Evolutionary conservation across 2,797 vertebrate species (phyloP).

Genomic region (Thaleichthys pacificus): DNA sequence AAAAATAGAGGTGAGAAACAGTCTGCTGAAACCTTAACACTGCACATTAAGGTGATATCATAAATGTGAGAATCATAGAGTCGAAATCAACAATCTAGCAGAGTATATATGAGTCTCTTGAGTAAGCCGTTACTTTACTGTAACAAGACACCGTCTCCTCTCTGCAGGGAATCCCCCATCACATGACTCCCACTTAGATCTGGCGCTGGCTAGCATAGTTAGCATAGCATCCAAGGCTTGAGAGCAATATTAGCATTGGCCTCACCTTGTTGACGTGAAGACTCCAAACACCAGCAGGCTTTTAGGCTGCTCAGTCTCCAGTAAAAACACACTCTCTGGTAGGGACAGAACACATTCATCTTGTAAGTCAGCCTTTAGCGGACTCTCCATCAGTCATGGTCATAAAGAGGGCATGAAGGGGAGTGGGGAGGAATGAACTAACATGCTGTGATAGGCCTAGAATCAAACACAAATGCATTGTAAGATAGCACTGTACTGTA

Average conservation of each 20-base stretch:
- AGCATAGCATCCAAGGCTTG: conserved; percentile 30
- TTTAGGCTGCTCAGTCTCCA: conserved; percentile 93
- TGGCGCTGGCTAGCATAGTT: conserved; percentile 22
- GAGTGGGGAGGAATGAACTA: neutral
- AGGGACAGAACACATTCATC: conserved; percentile 23
- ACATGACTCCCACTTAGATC: conserved; percentile 35
- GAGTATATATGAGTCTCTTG: neutral
- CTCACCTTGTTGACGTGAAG: conserved; percentile 96
- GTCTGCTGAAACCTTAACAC: no score
- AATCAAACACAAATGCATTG: conserved; percentile 31
- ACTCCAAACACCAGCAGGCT: conserved; percentile 90
- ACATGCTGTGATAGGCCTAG: conserved; percentile 19
- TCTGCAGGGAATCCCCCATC: conserved; percentile 22
- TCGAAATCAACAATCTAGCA: neutral
- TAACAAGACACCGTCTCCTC: conserved; percentile 19
- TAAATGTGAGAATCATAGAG: conserved; percentile 28
- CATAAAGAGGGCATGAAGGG: conserved; percentile 8
- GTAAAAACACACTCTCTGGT: conserved; percentile 94
- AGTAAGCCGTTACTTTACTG: conserved; percentile 29
- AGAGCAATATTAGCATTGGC: conserved; percentile 49
- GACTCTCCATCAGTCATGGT: conserved; percentile 1
- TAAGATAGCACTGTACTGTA: neutral
- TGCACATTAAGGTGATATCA: conserved; percentile 19
- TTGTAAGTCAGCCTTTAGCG: neutral
- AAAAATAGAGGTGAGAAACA: neutral